phyloP scores from a whole-genome alignment of 30 jellyfish, hydroid and myxozoan genomes.

The Chrysaora quinquecirrha region DNA sequence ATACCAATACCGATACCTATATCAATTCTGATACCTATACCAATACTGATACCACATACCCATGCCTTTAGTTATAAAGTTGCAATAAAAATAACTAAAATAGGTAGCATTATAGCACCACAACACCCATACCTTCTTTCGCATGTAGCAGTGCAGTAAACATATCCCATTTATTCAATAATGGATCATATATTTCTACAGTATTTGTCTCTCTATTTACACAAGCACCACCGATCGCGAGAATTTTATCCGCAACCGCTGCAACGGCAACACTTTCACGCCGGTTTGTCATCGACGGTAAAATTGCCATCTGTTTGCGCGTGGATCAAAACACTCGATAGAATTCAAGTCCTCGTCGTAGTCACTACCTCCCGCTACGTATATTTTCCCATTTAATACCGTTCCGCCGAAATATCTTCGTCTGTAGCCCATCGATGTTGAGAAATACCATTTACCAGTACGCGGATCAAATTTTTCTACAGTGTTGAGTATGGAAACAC shows the following conservation, averaged over 20 bases:
- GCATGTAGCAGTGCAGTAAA: constrained; percentile 52
- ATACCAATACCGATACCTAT: too few species aligned
- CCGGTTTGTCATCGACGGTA: constrained; percentile 73
- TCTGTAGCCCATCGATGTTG: constrained; percentile 77
- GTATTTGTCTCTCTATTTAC: constrained; percentile 56
- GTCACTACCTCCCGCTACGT: constrained; percentile 78
- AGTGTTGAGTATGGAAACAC: constrained; percentile 72
- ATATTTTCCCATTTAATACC: constrained; percentile 45
- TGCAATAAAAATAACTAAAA: too few species aligned
- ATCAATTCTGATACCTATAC: too few species aligned
- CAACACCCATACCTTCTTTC: constrained; percentile 82
- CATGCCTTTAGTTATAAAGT: too few species aligned
- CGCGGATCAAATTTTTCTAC: constrained; percentile 82
- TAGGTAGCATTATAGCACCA: constrained; percentile 33
- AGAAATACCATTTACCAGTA: constrained; percentile 70
- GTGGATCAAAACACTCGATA: constrained; percentile 70
- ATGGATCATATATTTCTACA: constrained; percentile 72
- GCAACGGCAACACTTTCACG: constrained; percentile 82
- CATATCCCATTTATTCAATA: constrained; percentile 69
- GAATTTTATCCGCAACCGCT: constrained; percentile 51
- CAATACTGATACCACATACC: too few species aligned
- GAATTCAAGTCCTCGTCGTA: constrained; percentile 73
- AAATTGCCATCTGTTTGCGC: constrained; percentile 81
- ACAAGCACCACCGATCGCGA: constrained; percentile 82
- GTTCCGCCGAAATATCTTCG: constrained; percentile 80